A percentile compares a stretch with the other conserved stretches of the same genome.
Evolutionary conservation across 2,888 invertebrate species (phyloP).

Genomic region (Lasioglossum villosulum): DNA sequence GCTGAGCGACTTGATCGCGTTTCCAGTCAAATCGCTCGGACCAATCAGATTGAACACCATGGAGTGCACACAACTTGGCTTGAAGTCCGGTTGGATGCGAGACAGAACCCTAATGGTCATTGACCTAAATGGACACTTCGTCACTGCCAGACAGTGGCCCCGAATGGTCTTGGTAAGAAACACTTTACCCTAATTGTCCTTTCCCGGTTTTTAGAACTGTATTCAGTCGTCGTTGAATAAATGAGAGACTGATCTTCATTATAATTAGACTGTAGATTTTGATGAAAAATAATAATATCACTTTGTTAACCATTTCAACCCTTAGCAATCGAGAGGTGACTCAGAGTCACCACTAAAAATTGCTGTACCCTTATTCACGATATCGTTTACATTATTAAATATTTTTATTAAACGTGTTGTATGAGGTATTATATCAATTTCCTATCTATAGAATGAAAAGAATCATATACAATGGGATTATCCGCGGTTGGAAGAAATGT

Average conservation of each 20-base stretch:
- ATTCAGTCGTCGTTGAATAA: background rate
- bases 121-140: slow-evolving; percentile 86
- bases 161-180: slow-evolving; percentile 85
- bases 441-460: too few relatives aligned
- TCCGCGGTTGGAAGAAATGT: too few relatives aligned
- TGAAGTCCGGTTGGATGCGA: slow-evolving; percentile 86
- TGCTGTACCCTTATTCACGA: too few relatives aligned
- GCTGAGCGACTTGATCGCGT: slow-evolving; percentile 86
- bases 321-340: too few relatives aligned
- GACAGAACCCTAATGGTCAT: slow-evolving; percentile 88
- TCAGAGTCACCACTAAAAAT: too few relatives aligned
- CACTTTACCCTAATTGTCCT: background rate
- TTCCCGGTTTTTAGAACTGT: background rate
- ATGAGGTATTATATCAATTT: too few relatives aligned
- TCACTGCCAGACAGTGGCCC: slow-evolving; percentile 87
- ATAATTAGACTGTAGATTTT: background rate
- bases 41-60: slow-evolving; percentile 85
- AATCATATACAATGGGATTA: too few relatives aligned
- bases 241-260: background rate
- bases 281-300: background rate
- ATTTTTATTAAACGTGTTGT: too few relatives aligned
- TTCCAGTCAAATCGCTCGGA: slow-evolving; percentile 88
- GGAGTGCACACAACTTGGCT: slow-evolving; percentile 86
- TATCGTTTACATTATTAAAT: too few relatives aligned
- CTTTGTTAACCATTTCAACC: too few relatives aligned